Percentiles rank a stretch among this genome's conserved stretches.
Evolutionary conservation across 2,113 vertebrate species (phyloP).

Genomic region (Coreoperca whiteheadi): DNA sequence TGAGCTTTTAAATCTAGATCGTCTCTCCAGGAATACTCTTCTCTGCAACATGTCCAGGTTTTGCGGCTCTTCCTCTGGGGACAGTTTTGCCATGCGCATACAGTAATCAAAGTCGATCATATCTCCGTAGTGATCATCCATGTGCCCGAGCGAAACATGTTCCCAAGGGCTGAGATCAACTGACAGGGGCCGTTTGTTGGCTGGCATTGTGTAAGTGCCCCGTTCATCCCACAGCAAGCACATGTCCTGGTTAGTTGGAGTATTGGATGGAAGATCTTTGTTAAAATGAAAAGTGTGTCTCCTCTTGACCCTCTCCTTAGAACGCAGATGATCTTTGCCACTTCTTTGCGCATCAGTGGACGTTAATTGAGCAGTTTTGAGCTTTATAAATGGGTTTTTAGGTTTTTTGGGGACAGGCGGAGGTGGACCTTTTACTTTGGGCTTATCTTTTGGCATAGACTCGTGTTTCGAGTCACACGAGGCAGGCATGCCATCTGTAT

Average conservation of each 20-base stretch:
- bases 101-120: slow-evolving; percentile 74
- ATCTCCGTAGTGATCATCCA: slow-evolving; percentile 61
- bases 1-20: slow-evolving; percentile 66
- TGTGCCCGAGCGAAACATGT: slow-evolving; percentile 34
- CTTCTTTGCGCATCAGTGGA: slow-evolving; percentile 70
- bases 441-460: slow-evolving; percentile 43
- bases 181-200: slow-evolving; percentile 57
- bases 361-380: slow-evolving; percentile 67
- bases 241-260: slow-evolving; percentile 73
- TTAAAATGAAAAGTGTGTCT: slow-evolving; percentile 77
- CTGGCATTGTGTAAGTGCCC: slow-evolving; percentile 48
- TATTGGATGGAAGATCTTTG: slow-evolving; percentile 39
- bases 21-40: slow-evolving; percentile 66
- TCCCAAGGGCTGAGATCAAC: slow-evolving; percentile 63
- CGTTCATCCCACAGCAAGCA: slow-evolving; percentile 72
- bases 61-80: slow-evolving; percentile 56
- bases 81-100: slow-evolving; percentile 46
- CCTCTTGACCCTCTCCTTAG: slow-evolving; percentile 75
- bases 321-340: slow-evolving; percentile 68
- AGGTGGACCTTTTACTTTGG: slow-evolving; percentile 80
- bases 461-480: slow-evolving; percentile 22
- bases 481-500: slow-evolving; percentile 7
- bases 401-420: slow-evolving; percentile 84
- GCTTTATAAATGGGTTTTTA: slow-evolving; percentile 80
- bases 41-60: slow-evolving; percentile 76